These are phyloP conservation scores for Brachionus asplanchnoidis DNA, from an alignment of 1,140 invertebrate genomes.

Conservation along the genomic window DNA sequence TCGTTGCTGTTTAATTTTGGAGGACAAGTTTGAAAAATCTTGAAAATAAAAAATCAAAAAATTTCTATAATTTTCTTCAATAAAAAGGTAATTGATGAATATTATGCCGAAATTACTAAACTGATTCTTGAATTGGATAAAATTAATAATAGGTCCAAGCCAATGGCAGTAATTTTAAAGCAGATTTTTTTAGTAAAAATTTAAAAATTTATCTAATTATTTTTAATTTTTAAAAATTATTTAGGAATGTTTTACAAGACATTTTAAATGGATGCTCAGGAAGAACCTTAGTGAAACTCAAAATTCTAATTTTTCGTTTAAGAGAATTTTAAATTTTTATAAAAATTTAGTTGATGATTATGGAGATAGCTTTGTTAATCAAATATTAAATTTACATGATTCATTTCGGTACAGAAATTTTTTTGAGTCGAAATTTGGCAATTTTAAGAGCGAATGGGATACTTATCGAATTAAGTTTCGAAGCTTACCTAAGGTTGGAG, in stretches of 20 bases:
- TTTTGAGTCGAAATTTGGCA: background rate
- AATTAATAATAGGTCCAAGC: background rate
- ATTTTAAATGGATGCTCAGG: slow-evolving; percentile 17
- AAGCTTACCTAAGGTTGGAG: background rate
- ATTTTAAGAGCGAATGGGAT: background rate
- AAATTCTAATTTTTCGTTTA: background rate
- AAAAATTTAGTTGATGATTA: background rate
- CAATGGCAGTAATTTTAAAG: background rate
- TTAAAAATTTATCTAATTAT: background rate
- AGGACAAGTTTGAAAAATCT: background rate
- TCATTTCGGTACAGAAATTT: background rate
- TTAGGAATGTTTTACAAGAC: background rate
- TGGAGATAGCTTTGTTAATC: background rate
- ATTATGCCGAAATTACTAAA: background rate
- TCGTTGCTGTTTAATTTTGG: background rate
- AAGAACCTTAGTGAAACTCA: background rate
- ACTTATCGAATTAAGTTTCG: background rate
- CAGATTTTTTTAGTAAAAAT: background rate
- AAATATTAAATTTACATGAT: background rate
- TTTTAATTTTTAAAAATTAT: background rate
- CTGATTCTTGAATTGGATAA: background rate
- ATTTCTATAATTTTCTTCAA: background rate
- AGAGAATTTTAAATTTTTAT: background rate
- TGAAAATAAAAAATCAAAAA: background rate
- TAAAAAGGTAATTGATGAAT: background rate